Base-by-base conservation (phyloP, 1,140 invertebrate species). In the Tribolium madens region DNA sequence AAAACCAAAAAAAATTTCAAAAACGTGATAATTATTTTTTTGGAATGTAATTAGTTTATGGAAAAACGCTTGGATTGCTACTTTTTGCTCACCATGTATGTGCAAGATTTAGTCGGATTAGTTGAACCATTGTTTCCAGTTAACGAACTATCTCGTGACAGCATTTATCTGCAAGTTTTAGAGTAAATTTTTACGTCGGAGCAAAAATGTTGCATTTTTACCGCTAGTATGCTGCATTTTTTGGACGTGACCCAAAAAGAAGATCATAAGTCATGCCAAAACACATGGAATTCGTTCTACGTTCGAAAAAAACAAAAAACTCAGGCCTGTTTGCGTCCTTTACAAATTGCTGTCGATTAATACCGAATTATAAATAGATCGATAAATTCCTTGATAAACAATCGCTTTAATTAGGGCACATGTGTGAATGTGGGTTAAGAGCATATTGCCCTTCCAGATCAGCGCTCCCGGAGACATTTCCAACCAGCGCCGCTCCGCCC, bases 361-460 rank as follows among this genome's bases (percentile, higher is more conserved):
- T 9, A 33, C 1, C 21, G 26, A 18, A n/a, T 31, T 31, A 33
- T 64, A 64, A 64, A 64, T 26, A 64, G 12, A 5, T 64, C 57
- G 21, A 64, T 64, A 64, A 64, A 64, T 10, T 64, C 26, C 26
- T 33, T 64, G 10, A 57, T 64, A 33, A 64, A 64, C 26, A 64
- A 31, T 26, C 26, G 31, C 1, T 33, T 3, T 42, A 64, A 53
- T 73, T 57, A 57, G 50, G 13, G 33, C 47, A 57, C 57, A 57
- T 33, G 26, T 64, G 21, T 6, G 18, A 60, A 26, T 60, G 5
- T 60, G 53, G 53, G 53, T 60, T 60, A 60, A 7, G 18, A 47
- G 42, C n/a, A 52, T 15, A 14, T 50, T 21, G 46, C 17, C 52
- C 5, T 79, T 79, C 15, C 69, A 81, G 80, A 75, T 78, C 68